Percentiles rank a stretch among this genome's conserved stretches.
phyloP scores from a whole-genome alignment of 2,797 vertebrate species.

The Anguilla anguilla region DNA sequence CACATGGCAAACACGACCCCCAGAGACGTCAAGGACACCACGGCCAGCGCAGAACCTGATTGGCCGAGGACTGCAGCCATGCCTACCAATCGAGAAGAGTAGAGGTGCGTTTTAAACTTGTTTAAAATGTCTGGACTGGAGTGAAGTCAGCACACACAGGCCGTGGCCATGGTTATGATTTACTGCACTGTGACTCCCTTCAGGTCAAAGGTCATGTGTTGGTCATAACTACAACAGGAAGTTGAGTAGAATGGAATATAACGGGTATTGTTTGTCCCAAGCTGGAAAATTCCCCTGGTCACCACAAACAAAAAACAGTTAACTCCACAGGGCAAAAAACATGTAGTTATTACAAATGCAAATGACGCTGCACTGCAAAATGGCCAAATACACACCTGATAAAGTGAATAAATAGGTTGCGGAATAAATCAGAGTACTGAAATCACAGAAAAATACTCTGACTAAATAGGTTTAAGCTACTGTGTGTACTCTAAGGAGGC shows the following conservation, averaged over 20 bases:
- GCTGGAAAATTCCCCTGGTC: neutral
- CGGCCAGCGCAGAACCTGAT: slow-evolving; percentile 40
- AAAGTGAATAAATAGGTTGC: too few species aligned
- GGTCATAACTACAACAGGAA: too few species aligned
- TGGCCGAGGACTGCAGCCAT: slow-evolving; percentile 42
- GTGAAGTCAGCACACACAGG: too few species aligned
- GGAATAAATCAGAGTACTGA: neutral
- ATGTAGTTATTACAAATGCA: neutral
- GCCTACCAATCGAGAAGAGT: slow-evolving; percentile 9
- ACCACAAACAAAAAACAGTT: neutral
- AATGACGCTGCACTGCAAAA: neutral
- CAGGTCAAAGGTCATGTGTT: neutral
- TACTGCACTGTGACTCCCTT: neutral
- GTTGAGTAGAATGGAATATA: neutral
- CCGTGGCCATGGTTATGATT: neutral
- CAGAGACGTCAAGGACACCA: slow-evolving; percentile 42
- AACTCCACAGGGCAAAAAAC: neutral
- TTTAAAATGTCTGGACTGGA: neutral
- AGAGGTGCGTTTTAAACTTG: neutral
- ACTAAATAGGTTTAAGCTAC: neutral
- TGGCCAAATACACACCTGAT: too few species aligned
- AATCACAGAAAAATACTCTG: neutral
- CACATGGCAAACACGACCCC: slow-evolving; percentile 43
- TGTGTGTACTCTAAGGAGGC: neutral
- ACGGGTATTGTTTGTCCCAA: too few species aligned